Evolutionary conservation across 1,140 invertebrate species (phyloP).

Genomic region (Homalodisca vitripennis): DNA sequence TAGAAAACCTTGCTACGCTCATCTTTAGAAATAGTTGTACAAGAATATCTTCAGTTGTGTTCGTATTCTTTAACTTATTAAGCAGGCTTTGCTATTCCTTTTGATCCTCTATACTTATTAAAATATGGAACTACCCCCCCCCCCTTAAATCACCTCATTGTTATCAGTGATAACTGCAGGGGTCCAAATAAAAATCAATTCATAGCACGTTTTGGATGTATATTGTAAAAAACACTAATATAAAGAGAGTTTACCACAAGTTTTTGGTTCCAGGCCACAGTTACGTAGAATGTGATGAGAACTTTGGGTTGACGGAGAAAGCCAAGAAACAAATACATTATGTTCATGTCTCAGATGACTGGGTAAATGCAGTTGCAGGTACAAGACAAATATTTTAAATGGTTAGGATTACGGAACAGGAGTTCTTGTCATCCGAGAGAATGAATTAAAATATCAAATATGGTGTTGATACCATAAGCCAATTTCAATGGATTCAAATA

Average conservation of each 20-base stretch:
- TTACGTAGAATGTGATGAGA: conserved; percentile 35
- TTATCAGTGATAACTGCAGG: no score
- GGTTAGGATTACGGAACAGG: conserved; percentile 2
- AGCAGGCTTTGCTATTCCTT: not conserved
- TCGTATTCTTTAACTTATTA: not conserved
- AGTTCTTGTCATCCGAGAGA: conserved; percentile 15
- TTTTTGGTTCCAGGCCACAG: conserved; percentile 35
- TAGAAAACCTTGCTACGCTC: not conserved
- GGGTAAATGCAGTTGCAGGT: not conserved
- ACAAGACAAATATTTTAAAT: conserved; percentile 11
- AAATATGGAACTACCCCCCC: no score
- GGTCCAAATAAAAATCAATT: no score
- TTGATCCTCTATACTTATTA: not conserved
- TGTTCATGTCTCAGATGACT: conserved; percentile 46
- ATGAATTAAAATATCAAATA: conserved; percentile 10
- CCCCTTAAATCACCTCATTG: no score
- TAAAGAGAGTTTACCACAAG: no score
- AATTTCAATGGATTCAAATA: conserved; percentile 23
- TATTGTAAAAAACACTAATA: no score
- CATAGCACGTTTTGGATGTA: no score
- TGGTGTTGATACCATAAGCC: not conserved
- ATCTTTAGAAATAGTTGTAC: not conserved
- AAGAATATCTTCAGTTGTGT: not conserved
- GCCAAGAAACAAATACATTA: conserved; percentile 37
- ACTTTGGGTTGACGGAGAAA: conserved; percentile 29